Percentiles rank a stretch among this genome's conserved stretches.
These are phyloP conservation scores for Cyclura pinguis DNA, from an alignment of 2,797 vertebrate genomes.

Conservation along the genomic window DNA sequence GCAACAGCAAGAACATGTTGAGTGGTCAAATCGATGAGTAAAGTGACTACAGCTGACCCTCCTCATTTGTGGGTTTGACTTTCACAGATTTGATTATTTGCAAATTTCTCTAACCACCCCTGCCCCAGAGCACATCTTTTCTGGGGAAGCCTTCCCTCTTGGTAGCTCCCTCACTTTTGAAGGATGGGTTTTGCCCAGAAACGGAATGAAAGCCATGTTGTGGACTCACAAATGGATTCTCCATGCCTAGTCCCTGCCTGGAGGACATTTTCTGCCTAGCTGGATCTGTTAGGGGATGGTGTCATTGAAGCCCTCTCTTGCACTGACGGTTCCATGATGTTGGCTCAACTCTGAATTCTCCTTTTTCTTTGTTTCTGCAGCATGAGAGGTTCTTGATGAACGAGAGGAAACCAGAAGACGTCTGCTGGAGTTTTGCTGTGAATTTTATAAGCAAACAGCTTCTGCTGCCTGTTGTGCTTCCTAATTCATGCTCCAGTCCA, in stretches of 20 bases:
- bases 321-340: background rate
- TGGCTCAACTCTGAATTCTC: background rate
- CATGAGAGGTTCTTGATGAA: background rate
- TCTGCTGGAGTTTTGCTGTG: background rate
- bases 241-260: background rate
- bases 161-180: background rate
- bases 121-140: too few species aligned
- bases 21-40: too few species aligned
- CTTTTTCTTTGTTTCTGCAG: background rate
- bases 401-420: background rate
- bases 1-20: too few species aligned
- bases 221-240: background rate
- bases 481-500: too few species aligned
- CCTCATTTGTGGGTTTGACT: too few species aligned
- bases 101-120: too few species aligned
- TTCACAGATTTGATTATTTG: too few species aligned
- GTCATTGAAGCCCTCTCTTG: background rate
- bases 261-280: background rate
- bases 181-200: too few species aligned
- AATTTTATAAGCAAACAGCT: background rate
- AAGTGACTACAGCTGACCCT: too few species aligned
- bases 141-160: too few species aligned
- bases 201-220: too few species aligned
- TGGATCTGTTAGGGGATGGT: too few species aligned
- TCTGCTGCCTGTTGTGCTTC: background rate